A percentile compares a stretch with the other conserved stretches of the same genome.
Evolutionary conservation across 2,113 vertebrate species (phyloP).

Genomic region (Periophthalmus modestus): DNA sequence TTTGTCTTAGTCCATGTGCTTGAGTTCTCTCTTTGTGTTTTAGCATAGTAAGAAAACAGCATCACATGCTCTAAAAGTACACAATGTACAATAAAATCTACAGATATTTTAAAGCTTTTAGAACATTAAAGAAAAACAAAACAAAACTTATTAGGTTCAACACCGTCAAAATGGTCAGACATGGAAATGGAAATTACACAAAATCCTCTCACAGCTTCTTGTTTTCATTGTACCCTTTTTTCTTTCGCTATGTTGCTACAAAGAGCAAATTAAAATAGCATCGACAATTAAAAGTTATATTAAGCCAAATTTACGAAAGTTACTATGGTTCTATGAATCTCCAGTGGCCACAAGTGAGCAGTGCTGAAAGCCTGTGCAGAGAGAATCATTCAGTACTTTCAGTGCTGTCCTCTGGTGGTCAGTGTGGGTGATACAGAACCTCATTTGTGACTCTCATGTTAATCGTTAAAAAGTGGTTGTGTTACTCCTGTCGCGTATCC

Average conservation of each 20-base stretch:
- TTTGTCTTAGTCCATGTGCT: constrained; percentile 63
- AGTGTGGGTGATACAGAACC: not conserved
- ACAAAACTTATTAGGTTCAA: constrained; percentile 34
- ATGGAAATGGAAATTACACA: constrained; percentile 41
- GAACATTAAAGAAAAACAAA: constrained; percentile 66
- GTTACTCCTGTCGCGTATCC: not conserved
- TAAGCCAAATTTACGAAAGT: not conserved
- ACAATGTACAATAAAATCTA: constrained; percentile 80
- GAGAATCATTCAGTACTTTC: no score
- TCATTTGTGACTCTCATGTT: not conserved
- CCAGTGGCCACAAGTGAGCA: not conserved
- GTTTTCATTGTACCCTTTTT: constrained; percentile 18
- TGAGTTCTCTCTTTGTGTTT: constrained; percentile 66
- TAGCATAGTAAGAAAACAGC: constrained; percentile 73
- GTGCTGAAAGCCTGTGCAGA: not conserved
- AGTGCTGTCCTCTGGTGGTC: no score
- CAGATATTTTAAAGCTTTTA: constrained; percentile 77
- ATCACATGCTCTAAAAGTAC: constrained; percentile 80
- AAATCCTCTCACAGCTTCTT: constrained; percentile 34
- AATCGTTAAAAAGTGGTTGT: not conserved
- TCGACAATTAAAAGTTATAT: not conserved
- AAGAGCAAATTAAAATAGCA: constrained; percentile 5
- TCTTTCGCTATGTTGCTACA: constrained; percentile 31
- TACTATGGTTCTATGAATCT: not conserved
- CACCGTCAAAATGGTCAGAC: constrained; percentile 27